These are phyloP conservation scores for Watersipora subatra DNA, from an alignment of 1,140 invertebrate genomes.

Conservation along the genomic window DNA sequence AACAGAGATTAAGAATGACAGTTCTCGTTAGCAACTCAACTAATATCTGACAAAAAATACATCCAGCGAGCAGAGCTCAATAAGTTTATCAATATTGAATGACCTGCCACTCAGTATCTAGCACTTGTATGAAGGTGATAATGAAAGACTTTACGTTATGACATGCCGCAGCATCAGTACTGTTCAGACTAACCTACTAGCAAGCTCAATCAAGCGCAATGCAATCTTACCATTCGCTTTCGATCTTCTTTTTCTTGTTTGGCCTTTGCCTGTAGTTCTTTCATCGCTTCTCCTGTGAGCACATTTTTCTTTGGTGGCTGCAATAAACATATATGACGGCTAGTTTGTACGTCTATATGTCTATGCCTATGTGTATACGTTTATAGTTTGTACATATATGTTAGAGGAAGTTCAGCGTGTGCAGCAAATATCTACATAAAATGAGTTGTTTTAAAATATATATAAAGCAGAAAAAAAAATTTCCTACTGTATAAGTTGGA, in stretches of 20 bases:
- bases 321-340: background rate
- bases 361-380: background rate
- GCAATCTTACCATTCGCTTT: constrained; percentile 18
- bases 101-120: no score
- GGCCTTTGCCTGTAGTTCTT: constrained; percentile 34
- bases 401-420: background rate
- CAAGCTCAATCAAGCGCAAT: background rate
- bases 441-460: background rate
- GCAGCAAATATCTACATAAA: background rate
- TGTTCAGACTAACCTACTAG: background rate
- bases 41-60: no score
- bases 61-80: no score
- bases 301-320: constrained; percentile 24
- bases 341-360: background rate
- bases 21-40: no score
- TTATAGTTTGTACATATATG: background rate
- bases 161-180: background rate
- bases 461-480: no score
- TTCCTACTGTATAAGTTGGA: background rate
- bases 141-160: no score
- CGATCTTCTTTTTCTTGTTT: constrained; percentile 32
- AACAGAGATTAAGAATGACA: no score
- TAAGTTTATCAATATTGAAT: no score
- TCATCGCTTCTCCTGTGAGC: constrained; percentile 30
- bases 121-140: no score